Conservation (phyloP, 1,140 invertebrate genomes). For the Hylaeus anthracinus region DNA sequence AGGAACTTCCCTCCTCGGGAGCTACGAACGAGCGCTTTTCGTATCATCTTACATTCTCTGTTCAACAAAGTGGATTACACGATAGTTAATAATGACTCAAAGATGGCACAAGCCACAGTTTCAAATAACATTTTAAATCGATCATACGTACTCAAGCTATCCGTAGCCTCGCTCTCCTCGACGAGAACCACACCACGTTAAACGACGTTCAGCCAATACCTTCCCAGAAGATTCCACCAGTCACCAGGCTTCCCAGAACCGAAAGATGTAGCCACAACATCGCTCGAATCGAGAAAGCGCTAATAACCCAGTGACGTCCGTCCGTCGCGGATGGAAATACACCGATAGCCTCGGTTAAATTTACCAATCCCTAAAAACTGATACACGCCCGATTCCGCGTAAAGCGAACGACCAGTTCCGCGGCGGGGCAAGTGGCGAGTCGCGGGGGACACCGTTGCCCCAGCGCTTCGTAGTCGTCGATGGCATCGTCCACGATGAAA, state of each 20-base stretch:
- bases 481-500: conserved; percentile 40
- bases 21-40: too few species aligned
- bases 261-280: not conserved
- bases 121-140: too few species aligned
- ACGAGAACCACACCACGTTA: too few species aligned
- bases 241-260: not conserved
- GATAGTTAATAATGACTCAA: too few species aligned
- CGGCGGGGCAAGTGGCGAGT: not conserved
- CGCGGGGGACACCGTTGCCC: conserved; percentile 20
- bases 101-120: too few species aligned
- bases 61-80: too few species aligned
- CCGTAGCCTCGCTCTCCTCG: too few species aligned
- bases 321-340: not conserved
- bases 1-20: too few species aligned
- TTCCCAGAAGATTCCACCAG: not conserved
- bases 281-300: not conserved
- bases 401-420: not conserved
- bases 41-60: too few species aligned
- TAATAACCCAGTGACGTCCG: conserved; percentile 11
- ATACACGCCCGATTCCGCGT: conserved; percentile 2
- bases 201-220: not conserved
- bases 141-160: too few species aligned
- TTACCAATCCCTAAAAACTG: conserved; percentile 24
- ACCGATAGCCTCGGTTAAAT: not conserved
- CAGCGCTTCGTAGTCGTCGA: conserved; percentile 38